These are phyloP conservation scores for Pantherophis alleghaniensis DNA, from an alignment of 2,797 vertebrate species.

Conservation along the genomic window DNA sequence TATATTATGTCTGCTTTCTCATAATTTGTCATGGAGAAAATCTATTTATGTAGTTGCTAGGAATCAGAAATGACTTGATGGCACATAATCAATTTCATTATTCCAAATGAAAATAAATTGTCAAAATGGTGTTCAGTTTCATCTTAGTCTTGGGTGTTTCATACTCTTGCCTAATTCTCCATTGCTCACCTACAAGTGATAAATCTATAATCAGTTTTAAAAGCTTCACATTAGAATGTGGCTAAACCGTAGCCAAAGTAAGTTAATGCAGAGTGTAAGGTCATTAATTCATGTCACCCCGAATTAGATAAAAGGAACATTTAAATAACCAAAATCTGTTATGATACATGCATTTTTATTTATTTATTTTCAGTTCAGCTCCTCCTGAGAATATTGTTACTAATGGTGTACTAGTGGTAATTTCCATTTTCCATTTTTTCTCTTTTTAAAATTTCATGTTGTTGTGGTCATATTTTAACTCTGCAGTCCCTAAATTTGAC, in stretches of 20 bases:
- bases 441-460: not conserved
- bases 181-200: not conserved
- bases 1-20: not conserved
- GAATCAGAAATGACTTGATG: not conserved
- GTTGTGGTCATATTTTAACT: not conserved
- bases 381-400: conserved; percentile 60
- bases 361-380: conserved; percentile 58
- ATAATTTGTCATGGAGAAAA: not conserved
- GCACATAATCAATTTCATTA: not conserved
- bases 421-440: conserved; percentile 6
- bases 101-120: not conserved
- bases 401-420: conserved; percentile 67
- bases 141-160: not conserved
- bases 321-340: not conserved
- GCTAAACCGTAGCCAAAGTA: not conserved
- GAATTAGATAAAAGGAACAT: not conserved
- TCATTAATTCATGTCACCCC: not conserved
- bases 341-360: conserved; percentile 16
- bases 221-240: not conserved
- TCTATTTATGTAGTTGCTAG: not conserved
- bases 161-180: not conserved
- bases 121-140: not conserved
- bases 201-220: not conserved
- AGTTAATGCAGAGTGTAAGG: not conserved
- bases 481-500: not conserved